A percentile compares a stretch with the other conserved stretches of the same genome.
phyloP scores from a whole-genome alignment of 2,888 invertebrate genomes.

The Sycophila texana region DNA sequence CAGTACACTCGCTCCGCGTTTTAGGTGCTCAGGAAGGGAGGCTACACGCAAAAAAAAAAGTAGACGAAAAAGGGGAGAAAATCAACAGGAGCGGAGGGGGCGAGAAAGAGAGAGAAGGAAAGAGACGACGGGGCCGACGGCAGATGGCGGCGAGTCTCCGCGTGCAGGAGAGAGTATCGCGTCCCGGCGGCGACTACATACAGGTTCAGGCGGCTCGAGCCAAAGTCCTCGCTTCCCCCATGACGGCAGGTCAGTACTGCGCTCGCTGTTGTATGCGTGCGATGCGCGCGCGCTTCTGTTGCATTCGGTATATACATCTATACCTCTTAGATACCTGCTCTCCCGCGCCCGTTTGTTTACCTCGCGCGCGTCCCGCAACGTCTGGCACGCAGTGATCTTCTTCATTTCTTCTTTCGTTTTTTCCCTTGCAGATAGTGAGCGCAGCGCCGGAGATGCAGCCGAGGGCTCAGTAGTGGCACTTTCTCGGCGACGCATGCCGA shows the following conservation, averaged over 20 bases:
- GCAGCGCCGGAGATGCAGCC: too few species aligned
- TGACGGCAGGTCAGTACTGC: conserved; percentile 72
- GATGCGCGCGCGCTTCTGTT: conserved; percentile 30
- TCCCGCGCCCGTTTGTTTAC: background rate
- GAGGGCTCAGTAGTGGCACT: too few species aligned
- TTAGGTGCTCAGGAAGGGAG: background rate
- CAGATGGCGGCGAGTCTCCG: conserved; percentile 35
- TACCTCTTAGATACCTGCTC: background rate
- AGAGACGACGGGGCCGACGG: background rate
- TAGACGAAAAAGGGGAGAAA: background rate
- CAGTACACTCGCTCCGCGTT: background rate
- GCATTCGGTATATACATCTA: background rate
- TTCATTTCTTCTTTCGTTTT: background rate
- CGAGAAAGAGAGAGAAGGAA: too few species aligned
- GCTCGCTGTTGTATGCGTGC: conserved; percentile 60
- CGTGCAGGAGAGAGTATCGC: background rate
- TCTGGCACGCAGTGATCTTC: too few species aligned
- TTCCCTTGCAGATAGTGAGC: too few species aligned
- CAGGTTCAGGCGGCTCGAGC: background rate
- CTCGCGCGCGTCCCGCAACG: background rate
- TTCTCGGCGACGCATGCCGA: too few species aligned
- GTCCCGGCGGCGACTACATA: conserved; percentile 2
- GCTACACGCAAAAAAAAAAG: background rate
- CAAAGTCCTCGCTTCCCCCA: conserved; percentile 23
- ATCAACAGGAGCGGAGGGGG: background rate